Percentiles rank a stretch among this genome's conserved stretches.
phyloP scores from a whole-genome alignment of 2,113 vertebrate genomes.

The Chloropsis cyanopogon region DNA sequence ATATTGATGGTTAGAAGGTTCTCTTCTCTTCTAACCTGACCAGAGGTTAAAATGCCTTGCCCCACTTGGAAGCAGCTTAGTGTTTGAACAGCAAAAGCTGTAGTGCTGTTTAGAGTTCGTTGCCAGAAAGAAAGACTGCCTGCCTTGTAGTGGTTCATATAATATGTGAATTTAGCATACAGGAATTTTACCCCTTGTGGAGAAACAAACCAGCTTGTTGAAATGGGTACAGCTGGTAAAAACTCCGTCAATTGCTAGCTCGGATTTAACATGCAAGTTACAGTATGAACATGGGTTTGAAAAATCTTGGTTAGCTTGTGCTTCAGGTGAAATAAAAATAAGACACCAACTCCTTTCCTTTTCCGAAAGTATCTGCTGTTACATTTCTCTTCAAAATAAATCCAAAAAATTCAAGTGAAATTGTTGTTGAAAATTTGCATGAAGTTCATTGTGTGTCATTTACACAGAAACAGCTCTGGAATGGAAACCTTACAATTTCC shows the following conservation, averaged over 20 bases:
- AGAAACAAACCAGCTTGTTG: not conserved
- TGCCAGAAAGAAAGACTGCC: not conserved
- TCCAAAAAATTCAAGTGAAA: not conserved
- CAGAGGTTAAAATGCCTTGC: not conserved
- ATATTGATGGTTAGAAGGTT: not conserved
- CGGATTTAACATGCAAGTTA: not conserved
- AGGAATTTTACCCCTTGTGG: not conserved
- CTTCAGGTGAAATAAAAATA: not conserved
- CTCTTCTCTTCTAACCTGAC: not conserved
- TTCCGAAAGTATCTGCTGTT: not conserved
- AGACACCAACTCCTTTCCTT: not conserved
- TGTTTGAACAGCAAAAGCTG: not conserved
- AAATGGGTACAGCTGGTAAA: not conserved
- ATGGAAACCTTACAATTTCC: slow-evolving; percentile 8
- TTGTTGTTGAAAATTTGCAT: not conserved
- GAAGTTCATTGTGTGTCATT: slow-evolving; percentile 18
- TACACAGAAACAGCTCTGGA: not conserved
- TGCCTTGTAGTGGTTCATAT: accelerated
- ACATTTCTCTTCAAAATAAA: not conserved
- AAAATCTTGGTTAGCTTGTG: not conserved
- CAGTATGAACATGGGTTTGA: not conserved
- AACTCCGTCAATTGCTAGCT: accelerated
- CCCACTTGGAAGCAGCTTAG: not conserved
- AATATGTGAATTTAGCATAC: not conserved
- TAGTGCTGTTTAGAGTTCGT: not conserved